Evolutionary conservation across 2,888 invertebrate genomes (phyloP), one percentile per base, ranked within the genome.

Genomic region (Pterostichus madidus): DNA sequence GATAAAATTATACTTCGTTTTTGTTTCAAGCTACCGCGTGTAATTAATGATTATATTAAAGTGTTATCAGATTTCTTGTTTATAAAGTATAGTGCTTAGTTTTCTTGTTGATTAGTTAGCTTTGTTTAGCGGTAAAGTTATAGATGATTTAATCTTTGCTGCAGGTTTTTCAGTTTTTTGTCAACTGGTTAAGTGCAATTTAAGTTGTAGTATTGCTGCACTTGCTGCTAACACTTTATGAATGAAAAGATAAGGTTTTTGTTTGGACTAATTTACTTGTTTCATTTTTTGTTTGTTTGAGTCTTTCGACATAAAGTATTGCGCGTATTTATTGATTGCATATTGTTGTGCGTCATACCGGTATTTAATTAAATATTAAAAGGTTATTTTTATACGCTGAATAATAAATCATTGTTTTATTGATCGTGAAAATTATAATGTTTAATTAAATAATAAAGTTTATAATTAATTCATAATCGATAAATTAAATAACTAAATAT

Each of bases 1-100:
- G 77, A 77, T 53, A 77, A 77, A 77, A 77, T 56, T 77, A 77
- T 77, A 53, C 39, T 77, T 77, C 24, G 56, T 56, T 56, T 56
- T 75, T 75, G 75, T 75, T 75, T 52, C 52, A 75, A 39, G 75
- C 56, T 77, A 77, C 59, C 24, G 75, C 31, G 52, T 77, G 53
- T 56, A 56, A 77, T 77, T 77, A 77, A 77, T 56, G 77, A 77
- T 77, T 77, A 56, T 56, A 77, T 77, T 77, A 77, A 35, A 77
- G 56, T 77, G 77, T 53, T 77, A 77, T 77, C 77, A 39, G 77
- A 77, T 77, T 15, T 15, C 59, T 77, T 77, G 77, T 77, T 77
- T 77, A 77, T 56, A 77, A 77, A 75, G 52, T 75, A 11, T 46
- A 24, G 39, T 71, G 44, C 15, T 71, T 32, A 52, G 10, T 52